Percentiles rank a stretch among this genome's conserved stretches.
Conservation (phyloP, 2,888 invertebrate genomes). For the Gryllus longicercus region DNA sequence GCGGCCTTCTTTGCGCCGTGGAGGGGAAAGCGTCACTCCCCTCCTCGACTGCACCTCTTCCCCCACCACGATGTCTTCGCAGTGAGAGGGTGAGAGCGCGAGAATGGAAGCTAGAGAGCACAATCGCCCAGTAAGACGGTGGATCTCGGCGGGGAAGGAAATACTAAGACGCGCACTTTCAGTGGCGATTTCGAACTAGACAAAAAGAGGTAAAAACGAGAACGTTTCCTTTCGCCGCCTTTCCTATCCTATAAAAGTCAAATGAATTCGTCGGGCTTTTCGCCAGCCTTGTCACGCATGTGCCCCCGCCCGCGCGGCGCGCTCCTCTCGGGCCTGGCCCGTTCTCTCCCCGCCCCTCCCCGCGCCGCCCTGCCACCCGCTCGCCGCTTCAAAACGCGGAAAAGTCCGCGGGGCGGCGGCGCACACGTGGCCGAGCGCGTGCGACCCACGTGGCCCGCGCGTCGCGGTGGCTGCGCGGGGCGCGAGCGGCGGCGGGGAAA, state of each 20-base stretch:
- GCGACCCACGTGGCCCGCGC: conserved; percentile 1
- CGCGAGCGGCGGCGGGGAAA: background rate
- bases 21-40: background rate
- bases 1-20: background rate
- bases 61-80: background rate
- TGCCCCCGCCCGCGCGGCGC: background rate
- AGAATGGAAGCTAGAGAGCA: background rate
- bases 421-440: conserved; percentile 1
- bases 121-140: background rate
- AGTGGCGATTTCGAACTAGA: too few species aligned
- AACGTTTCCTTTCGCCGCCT: background rate
- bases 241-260: too few species aligned
- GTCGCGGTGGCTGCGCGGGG: background rate
- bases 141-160: background rate
- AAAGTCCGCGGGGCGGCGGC: background rate
- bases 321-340: background rate
- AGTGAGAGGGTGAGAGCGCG: too few species aligned
- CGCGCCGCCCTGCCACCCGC: background rate
- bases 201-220: too few species aligned
- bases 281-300: too few species aligned
- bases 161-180: background rate
- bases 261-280: too few species aligned
- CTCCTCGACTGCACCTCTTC: background rate
- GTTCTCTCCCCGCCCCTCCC: background rate
- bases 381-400: background rate